These are phyloP conservation scores for Drosophila macrothrix DNA, from an alignment of 2,888 invertebrate genomes.

Conservation along the genomic window DNA sequence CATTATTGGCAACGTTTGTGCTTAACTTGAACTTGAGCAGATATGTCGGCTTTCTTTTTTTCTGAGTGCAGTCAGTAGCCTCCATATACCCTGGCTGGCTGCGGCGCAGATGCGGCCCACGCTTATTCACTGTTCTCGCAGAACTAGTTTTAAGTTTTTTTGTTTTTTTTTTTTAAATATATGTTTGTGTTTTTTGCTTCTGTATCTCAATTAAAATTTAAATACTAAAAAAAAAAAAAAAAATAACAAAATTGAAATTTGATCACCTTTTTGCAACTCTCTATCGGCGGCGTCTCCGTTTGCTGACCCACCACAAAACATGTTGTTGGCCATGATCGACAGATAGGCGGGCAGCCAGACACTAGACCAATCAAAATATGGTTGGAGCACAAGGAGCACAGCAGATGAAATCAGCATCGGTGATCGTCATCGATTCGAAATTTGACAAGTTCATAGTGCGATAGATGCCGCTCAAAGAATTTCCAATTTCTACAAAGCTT, in stretches of 20 bases:
- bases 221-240: constrained; percentile 12
- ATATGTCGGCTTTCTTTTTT: not conserved
- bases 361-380: constrained; percentile 18
- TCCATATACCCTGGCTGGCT: constrained; percentile 6
- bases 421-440: not conserved
- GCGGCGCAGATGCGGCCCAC: constrained; percentile 30
- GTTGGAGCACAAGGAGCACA: constrained; percentile 13
- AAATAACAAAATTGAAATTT: constrained; percentile 9
- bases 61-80: constrained; percentile 9
- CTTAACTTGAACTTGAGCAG: no score
- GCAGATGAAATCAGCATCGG: constrained; percentile 5
- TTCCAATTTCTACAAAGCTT: not conserved
- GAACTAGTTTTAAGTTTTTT: constrained; percentile 60
- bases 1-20: not conserved
- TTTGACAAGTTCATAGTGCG: no score
- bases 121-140: constrained; percentile 27
- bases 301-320: constrained; percentile 44
- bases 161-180: constrained; percentile 14
- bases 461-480: not conserved
- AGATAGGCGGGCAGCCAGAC: not conserved
- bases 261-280: constrained; percentile 36
- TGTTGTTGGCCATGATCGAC: constrained; percentile 71
- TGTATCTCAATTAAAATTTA: constrained; percentile 44
- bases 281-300: constrained; percentile 29
- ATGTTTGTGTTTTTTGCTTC: constrained; percentile 7